phyloP scores from a whole-genome alignment of 2,113 vertebrate genomes.

The Psephotus haematonotus region DNA sequence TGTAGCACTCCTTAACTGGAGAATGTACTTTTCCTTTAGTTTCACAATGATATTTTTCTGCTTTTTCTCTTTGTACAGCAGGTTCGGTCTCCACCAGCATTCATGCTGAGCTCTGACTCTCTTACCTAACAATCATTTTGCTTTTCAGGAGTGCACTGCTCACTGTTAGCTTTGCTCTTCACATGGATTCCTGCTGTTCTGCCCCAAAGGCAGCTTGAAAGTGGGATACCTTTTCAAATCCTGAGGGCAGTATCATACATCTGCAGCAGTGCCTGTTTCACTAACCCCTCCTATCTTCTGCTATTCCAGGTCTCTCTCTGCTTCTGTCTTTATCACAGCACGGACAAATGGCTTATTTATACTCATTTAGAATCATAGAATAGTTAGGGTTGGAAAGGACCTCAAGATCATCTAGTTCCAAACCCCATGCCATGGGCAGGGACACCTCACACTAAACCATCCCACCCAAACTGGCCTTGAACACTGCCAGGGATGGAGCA shows the following conservation, averaged over 20 bases:
- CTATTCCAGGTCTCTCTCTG: not conserved
- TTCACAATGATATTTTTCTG: not conserved
- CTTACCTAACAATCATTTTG: not conserved
- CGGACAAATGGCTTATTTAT: not conserved
- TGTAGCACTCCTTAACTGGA: not conserved
- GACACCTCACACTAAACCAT: too few relatives aligned
- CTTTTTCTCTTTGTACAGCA: not conserved
- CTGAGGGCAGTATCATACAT: not conserved
- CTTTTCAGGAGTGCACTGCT: not conserved
- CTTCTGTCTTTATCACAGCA: not conserved
- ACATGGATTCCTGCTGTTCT: not conserved
- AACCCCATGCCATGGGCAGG: too few relatives aligned
- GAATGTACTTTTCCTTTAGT: not conserved
- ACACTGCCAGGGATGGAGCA: too few relatives aligned
- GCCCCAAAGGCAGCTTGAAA: not conserved
- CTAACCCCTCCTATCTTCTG: not conserved
- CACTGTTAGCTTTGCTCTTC: not conserved
- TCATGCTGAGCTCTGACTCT: not conserved
- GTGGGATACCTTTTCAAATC: not conserved
- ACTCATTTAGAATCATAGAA: too few relatives aligned
- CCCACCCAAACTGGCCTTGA: too few relatives aligned
- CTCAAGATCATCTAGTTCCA: too few relatives aligned
- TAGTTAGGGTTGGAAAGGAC: too few relatives aligned
- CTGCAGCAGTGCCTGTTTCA: not conserved
- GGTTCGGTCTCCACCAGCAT: not conserved